Evolutionary conservation across 2,888 invertebrate genomes (phyloP), one percentile per base, ranked within the genome.

Genomic region (Melanostoma scalare): DNA sequence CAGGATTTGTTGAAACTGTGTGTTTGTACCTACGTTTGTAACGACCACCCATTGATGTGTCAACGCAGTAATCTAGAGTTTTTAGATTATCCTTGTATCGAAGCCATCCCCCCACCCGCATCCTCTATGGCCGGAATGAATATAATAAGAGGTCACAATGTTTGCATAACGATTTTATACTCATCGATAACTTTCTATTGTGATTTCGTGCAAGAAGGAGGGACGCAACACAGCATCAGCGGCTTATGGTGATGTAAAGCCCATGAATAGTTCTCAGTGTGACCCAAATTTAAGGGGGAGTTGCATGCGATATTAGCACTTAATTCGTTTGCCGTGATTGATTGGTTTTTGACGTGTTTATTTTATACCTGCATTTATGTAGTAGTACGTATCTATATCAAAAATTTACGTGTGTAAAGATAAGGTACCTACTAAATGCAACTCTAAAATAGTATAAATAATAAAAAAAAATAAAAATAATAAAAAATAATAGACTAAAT

Each of bases 151-250:
- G 50, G 61, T 63, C 38, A 77, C 67, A 60, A 65, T 84, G 85
- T 85, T 85, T 85, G 79, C 73, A 76, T 79, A 60, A 73, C 60
- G 79, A 69, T 84, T 84, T 85, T 76, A 85, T 84, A 68, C 73
- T 76, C 86, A 85, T 85, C 86, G 86, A 86, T 87, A 86, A 86
- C 86, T 86, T 69, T 85, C 84, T 72, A 86, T 86, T 85, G 86
- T 85, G 78, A 80, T 86, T 86, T 85, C 84, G 67, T 76, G 42
- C 46, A 38, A n/a, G 38, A 44, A 40, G 3, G 35, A 31, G 31
- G 9, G 33, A 69, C 30, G 69, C n/a, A 10, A 2, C 33, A 8
- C 6, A 60, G 44, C n/a, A 33, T 33, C 4, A 3, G 30, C 30
- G 5, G 8, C n/a, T 42, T 2, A 35, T 20, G 20, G 8, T 10